Evolutionary conservation across 53 echinoderm and acorn worm genomes (phyloP), one percentile per base, ranked within the genome.

Genomic region (Holothuria leucospilota): DNA sequence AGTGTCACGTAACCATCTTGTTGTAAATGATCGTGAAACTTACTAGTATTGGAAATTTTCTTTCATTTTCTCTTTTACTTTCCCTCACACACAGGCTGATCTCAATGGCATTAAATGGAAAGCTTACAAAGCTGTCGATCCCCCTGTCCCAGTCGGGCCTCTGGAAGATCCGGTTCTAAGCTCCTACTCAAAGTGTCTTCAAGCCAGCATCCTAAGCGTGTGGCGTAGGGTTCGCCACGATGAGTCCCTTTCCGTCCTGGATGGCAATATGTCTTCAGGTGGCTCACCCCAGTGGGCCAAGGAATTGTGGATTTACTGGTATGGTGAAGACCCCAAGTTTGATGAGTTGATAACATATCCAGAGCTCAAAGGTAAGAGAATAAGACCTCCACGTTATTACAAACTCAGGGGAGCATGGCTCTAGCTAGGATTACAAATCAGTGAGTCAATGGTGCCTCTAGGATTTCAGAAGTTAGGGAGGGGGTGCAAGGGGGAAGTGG

Each of bases 301-400:
- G 71, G 94, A 96, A 80, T 80, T 96, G 51, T 96, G 96, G 96
- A 92, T 96, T 8, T 96, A 93, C 29, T 96, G 96, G 96, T 96
- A 96, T 70, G 96, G 96, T 28, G 96, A 96, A 81, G 96, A 94
- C 27, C 96, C 96, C 18, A 92, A 94, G 79, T 91, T 94, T 69
- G 92, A 90, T 56, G 93, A 90, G 27, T 51, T 94, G 49, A 91
- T 96, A 2, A 78, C 78, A 14, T 89, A 86, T 59, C 82, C 89
- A 5, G 93, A 94, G 51, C 75, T 96, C 14, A 92, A 93, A 94
- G 93, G 96, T 96, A 92, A 94, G 85, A 46, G 30, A 4, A 3
- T 1, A 16, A 2, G 16, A 1, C 56, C 56, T 4, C 15, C 18
- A 15, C 6, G 3, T 0, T 49, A 49, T 49, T 49, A 11, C 13